Evolutionary conservation across 2,797 vertebrate species (phyloP).

Genomic region (Threskiornis aethiopicus): DNA sequence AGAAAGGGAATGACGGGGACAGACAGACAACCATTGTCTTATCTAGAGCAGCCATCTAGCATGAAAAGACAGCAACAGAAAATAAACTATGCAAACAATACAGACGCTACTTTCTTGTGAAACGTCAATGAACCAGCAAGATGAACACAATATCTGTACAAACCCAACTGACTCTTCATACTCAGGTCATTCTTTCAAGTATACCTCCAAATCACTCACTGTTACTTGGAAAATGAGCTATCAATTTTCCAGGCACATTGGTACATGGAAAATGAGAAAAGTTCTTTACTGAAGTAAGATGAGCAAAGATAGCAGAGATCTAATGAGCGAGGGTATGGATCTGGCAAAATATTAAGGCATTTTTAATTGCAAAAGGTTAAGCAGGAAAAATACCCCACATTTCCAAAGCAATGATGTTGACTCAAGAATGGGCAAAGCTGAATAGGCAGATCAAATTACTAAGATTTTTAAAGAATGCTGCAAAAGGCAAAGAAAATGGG

Average conservation of each 20-base stretch:
- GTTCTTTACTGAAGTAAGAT: not conserved
- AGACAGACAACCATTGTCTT: not conserved
- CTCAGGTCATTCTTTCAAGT: not conserved
- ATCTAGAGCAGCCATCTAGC: not conserved
- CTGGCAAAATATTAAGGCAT: not conserved
- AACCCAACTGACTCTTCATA: not conserved
- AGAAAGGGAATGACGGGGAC: not conserved
- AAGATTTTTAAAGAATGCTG: not conserved
- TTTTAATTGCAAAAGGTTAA: not conserved
- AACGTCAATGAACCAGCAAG: not conserved
- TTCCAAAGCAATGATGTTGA: not conserved
- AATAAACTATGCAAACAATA: not conserved
- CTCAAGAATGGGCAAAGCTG: not conserved
- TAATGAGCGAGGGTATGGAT: not conserved
- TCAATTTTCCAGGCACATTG: not conserved
- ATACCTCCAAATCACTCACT: not conserved
- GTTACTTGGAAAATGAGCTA: not conserved
- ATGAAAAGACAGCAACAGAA: not conserved
- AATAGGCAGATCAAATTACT: not conserved
- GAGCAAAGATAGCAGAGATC: not conserved
- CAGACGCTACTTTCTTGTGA: not conserved
- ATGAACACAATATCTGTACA: not conserved
- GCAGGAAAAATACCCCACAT: not conserved
- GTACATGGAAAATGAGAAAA: not conserved
- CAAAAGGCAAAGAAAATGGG: not conserved